Evolutionary conservation across 2,113 vertebrate species (phyloP).

Genomic region (Sciurus niger): DNA sequence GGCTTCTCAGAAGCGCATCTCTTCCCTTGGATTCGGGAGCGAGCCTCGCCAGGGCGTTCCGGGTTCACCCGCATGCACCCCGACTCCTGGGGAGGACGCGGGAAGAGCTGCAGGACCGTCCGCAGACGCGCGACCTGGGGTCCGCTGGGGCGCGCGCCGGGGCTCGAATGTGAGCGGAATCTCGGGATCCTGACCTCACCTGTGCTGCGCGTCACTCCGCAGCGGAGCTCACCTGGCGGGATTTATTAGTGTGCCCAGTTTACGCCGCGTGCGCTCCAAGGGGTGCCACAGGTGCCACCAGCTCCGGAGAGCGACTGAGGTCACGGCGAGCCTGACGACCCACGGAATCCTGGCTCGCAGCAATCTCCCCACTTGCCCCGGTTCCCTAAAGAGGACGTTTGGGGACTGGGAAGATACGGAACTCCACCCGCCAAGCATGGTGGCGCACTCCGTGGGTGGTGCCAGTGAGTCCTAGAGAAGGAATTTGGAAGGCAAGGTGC

Average conservation of each 20-base stretch:
- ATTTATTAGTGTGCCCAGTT: not conserved
- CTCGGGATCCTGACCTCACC: accelerated
- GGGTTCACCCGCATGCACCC: too few relatives aligned
- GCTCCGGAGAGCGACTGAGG: accelerated
- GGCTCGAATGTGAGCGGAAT: accelerated
- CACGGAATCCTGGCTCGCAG: not conserved
- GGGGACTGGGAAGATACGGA: not conserved
- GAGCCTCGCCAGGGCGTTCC: too few relatives aligned
- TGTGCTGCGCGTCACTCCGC: accelerated
- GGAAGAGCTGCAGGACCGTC: not conserved
- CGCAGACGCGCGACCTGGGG: accelerated
- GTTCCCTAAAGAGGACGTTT: not conserved
- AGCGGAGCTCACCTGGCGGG: not conserved
- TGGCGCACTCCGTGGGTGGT: too few relatives aligned
- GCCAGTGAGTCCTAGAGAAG: not conserved
- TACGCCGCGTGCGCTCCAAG: accelerated
- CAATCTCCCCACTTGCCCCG: not conserved
- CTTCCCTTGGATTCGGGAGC: not conserved
- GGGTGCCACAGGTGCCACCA: not conserved
- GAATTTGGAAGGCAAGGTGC: not conserved
- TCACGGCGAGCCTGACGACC: not conserved
- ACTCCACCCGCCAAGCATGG: not conserved
- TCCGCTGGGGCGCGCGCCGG: accelerated
- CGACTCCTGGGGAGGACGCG: not conserved
- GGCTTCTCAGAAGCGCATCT: not conserved